Evolutionary conservation across 2,888 invertebrate genomes (phyloP).

Genomic region (Trachelus troglodyta): DNA sequence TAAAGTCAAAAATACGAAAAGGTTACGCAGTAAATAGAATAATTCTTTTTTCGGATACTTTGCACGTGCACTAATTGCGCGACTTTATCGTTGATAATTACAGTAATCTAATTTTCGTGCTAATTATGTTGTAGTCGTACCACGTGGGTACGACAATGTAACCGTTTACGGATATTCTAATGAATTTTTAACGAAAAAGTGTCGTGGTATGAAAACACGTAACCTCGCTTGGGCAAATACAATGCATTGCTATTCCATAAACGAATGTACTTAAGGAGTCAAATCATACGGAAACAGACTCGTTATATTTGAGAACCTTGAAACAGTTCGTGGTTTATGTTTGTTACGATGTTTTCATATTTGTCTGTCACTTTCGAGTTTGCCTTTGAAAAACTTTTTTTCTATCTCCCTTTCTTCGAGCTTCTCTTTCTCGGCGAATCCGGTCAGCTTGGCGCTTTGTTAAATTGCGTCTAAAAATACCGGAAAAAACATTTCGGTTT

Average conservation of each 20-base stretch:
- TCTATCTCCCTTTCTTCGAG: background rate
- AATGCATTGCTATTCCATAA: background rate
- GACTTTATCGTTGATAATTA: background rate
- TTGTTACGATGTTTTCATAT: background rate
- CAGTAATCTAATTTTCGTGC: background rate
- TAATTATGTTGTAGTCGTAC: background rate
- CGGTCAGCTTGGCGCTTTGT: background rate
- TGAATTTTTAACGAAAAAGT: background rate
- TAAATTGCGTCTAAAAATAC: background rate
- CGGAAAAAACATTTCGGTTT: background rate
- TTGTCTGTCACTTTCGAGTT: background rate
- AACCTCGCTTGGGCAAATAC: background rate
- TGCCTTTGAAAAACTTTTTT: background rate
- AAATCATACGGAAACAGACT: background rate
- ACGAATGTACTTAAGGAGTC: background rate
- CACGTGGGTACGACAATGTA: background rate
- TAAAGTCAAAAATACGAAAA: background rate
- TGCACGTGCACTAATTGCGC: background rate
- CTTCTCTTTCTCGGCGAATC: background rate
- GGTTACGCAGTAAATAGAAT: background rate
- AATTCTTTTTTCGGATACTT: background rate
- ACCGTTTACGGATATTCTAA: background rate
- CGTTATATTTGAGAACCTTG: background rate
- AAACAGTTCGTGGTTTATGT: background rate
- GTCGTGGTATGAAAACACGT: background rate